Evolutionary conservation across 2,888 invertebrate species (phyloP).

Genomic region (Temnothorax rugatulus): DNA sequence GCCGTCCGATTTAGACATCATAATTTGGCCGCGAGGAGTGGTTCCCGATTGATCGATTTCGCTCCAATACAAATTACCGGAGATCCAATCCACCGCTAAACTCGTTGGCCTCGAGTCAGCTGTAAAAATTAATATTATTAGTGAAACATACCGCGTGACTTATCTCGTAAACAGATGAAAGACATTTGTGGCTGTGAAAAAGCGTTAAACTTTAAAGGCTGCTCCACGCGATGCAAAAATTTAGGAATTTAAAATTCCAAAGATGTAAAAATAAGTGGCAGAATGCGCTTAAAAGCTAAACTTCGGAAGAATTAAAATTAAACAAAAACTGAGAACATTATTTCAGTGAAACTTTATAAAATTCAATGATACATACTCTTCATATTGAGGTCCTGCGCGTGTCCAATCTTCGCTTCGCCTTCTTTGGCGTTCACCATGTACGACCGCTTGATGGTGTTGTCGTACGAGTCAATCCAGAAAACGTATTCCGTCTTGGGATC

Average conservation of each 20-base stretch:
- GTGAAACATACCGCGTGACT: not conserved
- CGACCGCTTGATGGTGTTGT: slow-evolving; percentile 96
- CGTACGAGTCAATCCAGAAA: slow-evolving; percentile 98
- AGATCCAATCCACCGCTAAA: slow-evolving; percentile 97
- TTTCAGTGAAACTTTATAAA: not conserved
- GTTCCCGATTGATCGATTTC: slow-evolving; percentile 91
- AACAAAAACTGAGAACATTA: not conserved
- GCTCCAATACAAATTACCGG: slow-evolving; percentile 97
- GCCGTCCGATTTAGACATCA: slow-evolving; percentile 96
- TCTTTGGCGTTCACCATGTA: slow-evolving; percentile 94
- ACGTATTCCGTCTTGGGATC: slow-evolving; percentile 94
- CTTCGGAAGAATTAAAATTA: not conserved
- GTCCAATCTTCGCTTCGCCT: slow-evolving; percentile 93
- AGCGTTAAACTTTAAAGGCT: not conserved
- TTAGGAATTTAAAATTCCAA: not conserved
- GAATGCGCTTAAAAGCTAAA: not conserved
- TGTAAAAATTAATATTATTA: slow-evolving; percentile 63
- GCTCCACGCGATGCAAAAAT: not conserved
- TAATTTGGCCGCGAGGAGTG: slow-evolving; percentile 91
- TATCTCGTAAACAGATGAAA: not conserved
- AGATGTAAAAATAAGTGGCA: too few species aligned
- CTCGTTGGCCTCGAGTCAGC: slow-evolving; percentile 95
- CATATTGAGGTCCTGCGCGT: slow-evolving; percentile 95
- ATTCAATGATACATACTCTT: slow-evolving; percentile 85
- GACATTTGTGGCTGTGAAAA: too few species aligned